Evolutionary conservation across 2,797 vertebrate genomes (phyloP), one percentile per base, ranked within the genome.

Genomic region (Coregonus ussuriensis): DNA sequence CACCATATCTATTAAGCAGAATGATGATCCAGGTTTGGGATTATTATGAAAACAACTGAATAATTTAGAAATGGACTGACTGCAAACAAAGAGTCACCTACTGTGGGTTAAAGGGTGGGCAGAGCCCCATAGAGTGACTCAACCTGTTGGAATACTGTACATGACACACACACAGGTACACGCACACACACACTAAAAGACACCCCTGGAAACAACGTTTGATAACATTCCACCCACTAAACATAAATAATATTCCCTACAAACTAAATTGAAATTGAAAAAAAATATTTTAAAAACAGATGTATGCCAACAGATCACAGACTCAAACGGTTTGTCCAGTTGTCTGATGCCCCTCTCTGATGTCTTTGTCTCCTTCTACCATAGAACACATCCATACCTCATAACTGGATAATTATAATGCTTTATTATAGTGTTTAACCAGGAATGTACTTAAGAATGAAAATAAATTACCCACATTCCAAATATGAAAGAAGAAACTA

Each of bases 51-150:
- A 89, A 90, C 91, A 85, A 74, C 80, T 93, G 79, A 93, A 93
- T 93, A 91, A 93, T 93, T 93, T 69, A 93, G 86, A 84, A 56
- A 86, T 82, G 74, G 80, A 88, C 87, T 89, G 90, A 86, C 81
- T 83, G 85, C 89, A 86, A 81, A 88, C 84, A 66, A 72, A 53
- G 89, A 85, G 88, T 79, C 75, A 72, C 89, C 82, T 0, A 87
- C 88, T 89, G 92, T 88, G 91, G 79, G 70, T 86, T 66, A 75
- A 78, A 82, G 90, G 91, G 88, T 83, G 86, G 82, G 75, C 87
- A 76, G 88, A 88, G 86, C 83, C 71, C 81, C 66, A 71, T 77
- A 83, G 77, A 69, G 73, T 77, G 62, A 76, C 72, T 84, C 65
- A 81, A 63, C 85, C 72, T 77, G 47, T 79, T 74, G 56, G 54